Conservation (phyloP, 2,797 vertebrate genomes). For the Tokudaia muenninki region DNA sequence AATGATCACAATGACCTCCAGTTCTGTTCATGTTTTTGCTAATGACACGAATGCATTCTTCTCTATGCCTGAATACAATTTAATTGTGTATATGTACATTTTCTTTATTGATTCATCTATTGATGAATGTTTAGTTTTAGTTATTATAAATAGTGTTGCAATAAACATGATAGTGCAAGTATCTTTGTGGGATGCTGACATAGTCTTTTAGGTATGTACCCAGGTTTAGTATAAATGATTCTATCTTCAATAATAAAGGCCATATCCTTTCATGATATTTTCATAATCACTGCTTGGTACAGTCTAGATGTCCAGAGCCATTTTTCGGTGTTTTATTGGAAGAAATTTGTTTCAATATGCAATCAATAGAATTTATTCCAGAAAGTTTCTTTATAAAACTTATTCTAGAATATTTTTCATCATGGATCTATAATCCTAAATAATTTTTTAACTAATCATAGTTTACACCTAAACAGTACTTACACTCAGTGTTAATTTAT, state of each 20-base stretch:
- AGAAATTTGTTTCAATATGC: slow-evolving; percentile 4
- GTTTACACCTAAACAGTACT: neutral
- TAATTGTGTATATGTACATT: neutral
- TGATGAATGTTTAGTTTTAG: neutral
- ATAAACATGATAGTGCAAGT: neutral
- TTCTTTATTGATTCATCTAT: neutral
- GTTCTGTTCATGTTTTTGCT: neutral
- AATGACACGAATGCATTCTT: neutral
- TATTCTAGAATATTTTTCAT: neutral
- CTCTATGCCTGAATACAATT: neutral
- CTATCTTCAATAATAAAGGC: neutral
- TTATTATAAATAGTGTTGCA: neutral
- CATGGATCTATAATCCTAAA: neutral
- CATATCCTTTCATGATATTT: neutral
- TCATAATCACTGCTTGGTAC: neutral
- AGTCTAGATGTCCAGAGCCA: slow-evolving; percentile 21
- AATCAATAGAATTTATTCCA: neutral
- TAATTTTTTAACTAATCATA: slow-evolving; percentile 18
- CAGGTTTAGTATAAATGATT: neutral
- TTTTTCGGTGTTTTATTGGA: neutral
- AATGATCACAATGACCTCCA: neutral
- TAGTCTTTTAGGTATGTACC: neutral
- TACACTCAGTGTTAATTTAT: slow-evolving; percentile 27
- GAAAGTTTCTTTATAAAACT: neutral
- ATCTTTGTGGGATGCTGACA: neutral